Base-by-base conservation (phyloP, 2,113 vertebrate species). In the Regulus satrapa region DNA sequence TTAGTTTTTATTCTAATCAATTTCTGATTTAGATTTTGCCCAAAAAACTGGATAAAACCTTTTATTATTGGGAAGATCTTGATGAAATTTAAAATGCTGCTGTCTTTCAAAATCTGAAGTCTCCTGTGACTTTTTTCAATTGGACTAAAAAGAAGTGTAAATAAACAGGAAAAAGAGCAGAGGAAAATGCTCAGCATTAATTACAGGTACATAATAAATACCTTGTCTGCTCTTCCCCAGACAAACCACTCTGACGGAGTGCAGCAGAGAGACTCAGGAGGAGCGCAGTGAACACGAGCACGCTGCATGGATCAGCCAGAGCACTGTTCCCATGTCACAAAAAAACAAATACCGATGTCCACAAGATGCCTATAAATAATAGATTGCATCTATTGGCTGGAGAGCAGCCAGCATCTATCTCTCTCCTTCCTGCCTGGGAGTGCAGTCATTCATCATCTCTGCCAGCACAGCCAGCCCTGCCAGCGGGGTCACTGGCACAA, bases 171-270 rank as follows among this genome's bases (percentile, higher is more conserved):
- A 69, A 89, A 95, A 62, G 2, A 75, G 80, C 46, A 66, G 77
- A 75, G 55, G 74, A 83, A 76, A 79, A 69, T 8, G 32, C 45
- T 93, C 41, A 66, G 21, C 74, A 82, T 95, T 91, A 93, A 96
- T 91, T 96, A 87, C 80, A 97, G 76, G 89, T 92, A 55, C 24
- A 16, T 58, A 68, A 75, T 31, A 68, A 94, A 92, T 20, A 62
- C 34, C 1, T 0, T 51, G 38, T 55, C 61, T 84, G 43, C 80
- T 91, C 45, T 79, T 89, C n/a, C 45, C 29, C 61, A 68, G 80
- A 61, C 40, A 71, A 56, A 61, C 19, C 1, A 1, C 81, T 29
- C 13, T 20, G 80, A 59, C 0, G 45, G 85, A 93, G 23, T 24
- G 28, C 48, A 62, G 54, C n/a, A 56, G 76, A 48, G 58, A 77